Percentiles rank a stretch among this genome's conserved stretches.
These are phyloP conservation scores for Seriola quinqueradiata DNA, from an alignment of 2,113 vertebrate genomes.

Conservation along the genomic window DNA sequence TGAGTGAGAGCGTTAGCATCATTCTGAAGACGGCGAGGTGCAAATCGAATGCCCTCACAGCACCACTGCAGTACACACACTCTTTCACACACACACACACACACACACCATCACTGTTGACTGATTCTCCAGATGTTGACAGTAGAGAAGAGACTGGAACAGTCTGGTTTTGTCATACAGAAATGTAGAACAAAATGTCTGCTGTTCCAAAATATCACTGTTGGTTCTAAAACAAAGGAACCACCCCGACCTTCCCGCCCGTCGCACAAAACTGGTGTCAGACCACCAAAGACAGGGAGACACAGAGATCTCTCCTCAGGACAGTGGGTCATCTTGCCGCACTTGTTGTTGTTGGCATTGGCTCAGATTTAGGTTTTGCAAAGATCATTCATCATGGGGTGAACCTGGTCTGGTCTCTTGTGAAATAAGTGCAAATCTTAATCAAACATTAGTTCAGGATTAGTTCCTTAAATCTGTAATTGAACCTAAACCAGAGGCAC, in stretches of 20 bases:
- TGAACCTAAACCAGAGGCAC: too few relatives aligned
- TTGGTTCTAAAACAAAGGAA: conserved; percentile 69
- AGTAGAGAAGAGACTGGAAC: conserved; percentile 81
- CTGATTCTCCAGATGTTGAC: conserved; percentile 86
- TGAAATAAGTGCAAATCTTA: background rate
- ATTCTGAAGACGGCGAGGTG: conserved; percentile 28
- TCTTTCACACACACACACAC: conserved; percentile 63
- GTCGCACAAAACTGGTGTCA: conserved; percentile 74
- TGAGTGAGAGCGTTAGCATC: conserved; percentile 4
- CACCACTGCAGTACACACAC: conserved; percentile 46
- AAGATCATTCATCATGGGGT: background rate
- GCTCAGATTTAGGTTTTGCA: background rate
- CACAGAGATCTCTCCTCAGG: conserved; percentile 71
- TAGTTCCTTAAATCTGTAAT: too few relatives aligned
- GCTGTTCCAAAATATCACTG: background rate
- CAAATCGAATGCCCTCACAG: conserved; percentile 39
- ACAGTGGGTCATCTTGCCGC: background rate
- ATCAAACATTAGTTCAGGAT: too few relatives aligned
- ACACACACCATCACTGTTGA: conserved; percentile 51
- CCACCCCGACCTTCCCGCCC: conserved; percentile 29
- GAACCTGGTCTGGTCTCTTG: background rate
- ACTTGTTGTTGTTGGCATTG: background rate
- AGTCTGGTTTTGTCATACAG: conserved; percentile 82
- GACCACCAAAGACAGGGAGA: conserved; percentile 90
- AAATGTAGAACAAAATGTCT: conserved; percentile 68